Conservation (phyloP, 2,797 vertebrate genomes). For the Pseudochromis fuscus region DNA sequence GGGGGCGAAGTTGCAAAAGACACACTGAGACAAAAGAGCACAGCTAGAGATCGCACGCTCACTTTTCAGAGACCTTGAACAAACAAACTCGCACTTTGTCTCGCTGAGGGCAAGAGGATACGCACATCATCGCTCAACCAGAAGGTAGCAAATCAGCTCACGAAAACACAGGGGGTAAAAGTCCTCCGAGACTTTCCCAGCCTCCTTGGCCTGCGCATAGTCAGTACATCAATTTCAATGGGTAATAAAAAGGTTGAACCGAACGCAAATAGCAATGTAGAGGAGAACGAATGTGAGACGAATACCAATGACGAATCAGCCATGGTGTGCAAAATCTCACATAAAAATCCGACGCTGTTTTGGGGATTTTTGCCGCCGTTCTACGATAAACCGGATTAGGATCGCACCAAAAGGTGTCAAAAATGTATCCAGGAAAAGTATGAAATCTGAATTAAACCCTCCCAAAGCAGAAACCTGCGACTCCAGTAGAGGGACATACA, state of each 20-base stretch:
- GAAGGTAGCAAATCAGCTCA: conserved; percentile 41
- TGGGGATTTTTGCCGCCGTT: background rate
- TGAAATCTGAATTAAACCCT: background rate
- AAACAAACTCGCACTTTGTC: conserved; percentile 73
- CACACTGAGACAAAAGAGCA: conserved; percentile 73
- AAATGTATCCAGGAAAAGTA: background rate
- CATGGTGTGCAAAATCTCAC: background rate
- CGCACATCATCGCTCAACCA: conserved; percentile 49
- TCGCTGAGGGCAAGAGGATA: conserved; percentile 53
- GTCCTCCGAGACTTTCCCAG: conserved; percentile 38
- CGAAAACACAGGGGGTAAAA: conserved; percentile 24
- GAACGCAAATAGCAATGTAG: conserved; percentile 14
- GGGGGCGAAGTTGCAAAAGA: conserved; percentile 66
- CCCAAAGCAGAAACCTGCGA: background rate
- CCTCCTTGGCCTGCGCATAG: conserved; percentile 16
- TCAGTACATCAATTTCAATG: conserved; percentile 31
- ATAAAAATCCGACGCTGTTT: background rate
- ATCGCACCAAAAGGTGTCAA: conserved; percentile 3
- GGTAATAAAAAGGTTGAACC: conserved; percentile 37
- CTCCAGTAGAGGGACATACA: conserved; percentile 2
- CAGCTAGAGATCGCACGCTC: conserved; percentile 62
- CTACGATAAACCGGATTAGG: background rate
- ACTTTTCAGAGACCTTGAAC: conserved; percentile 73
- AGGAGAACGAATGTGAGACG: conserved; percentile 8
- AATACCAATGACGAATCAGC: conserved; percentile 27